Conservation (phyloP, 2,888 invertebrate genomes). For the Hofmannophila pseudospretella region DNA sequence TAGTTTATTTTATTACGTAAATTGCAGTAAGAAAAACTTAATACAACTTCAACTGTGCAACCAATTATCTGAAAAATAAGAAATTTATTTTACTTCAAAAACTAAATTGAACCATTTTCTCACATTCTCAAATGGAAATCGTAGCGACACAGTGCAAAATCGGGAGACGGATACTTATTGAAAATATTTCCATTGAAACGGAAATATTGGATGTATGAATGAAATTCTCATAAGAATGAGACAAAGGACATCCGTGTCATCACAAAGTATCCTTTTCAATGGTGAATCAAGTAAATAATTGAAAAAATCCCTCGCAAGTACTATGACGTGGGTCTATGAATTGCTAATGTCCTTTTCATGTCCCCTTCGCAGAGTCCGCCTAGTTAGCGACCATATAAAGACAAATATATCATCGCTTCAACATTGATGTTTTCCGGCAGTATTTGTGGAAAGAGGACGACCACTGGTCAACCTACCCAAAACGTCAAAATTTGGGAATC, state of each 20-base stretch:
- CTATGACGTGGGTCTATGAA: conserved; percentile 7
- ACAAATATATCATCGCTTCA: too few species aligned
- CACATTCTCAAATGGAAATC: conserved; percentile 29
- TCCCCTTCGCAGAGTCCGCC: neutral
- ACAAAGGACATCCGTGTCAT: conserved; percentile 38
- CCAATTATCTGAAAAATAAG: too few species aligned
- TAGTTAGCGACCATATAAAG: too few species aligned
- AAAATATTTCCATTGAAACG: conserved; percentile 60
- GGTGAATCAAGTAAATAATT: conserved; percentile 43
- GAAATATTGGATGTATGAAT: conserved; percentile 62
- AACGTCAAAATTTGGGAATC: too few species aligned
- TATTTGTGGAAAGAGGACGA: too few species aligned
- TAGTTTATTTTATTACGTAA: too few species aligned
- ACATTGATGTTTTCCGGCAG: too few species aligned
- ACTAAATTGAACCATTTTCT: conserved; percentile 2
- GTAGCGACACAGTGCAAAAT: conserved; percentile 38
- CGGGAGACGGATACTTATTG: conserved; percentile 49
- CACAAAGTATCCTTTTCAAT: conserved; percentile 25
- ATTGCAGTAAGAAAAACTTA: too few species aligned
- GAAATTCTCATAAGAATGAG: conserved; percentile 46
- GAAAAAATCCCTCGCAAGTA: conserved; percentile 26
- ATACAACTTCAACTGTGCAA: too few species aligned
- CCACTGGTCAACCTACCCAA: too few species aligned
- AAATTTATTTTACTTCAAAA: conserved; percentile 1
- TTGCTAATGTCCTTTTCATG: conserved; percentile 21